Base-by-base conservation (phyloP, 2,888 invertebrate species). In the Atrina japonica region DNA sequence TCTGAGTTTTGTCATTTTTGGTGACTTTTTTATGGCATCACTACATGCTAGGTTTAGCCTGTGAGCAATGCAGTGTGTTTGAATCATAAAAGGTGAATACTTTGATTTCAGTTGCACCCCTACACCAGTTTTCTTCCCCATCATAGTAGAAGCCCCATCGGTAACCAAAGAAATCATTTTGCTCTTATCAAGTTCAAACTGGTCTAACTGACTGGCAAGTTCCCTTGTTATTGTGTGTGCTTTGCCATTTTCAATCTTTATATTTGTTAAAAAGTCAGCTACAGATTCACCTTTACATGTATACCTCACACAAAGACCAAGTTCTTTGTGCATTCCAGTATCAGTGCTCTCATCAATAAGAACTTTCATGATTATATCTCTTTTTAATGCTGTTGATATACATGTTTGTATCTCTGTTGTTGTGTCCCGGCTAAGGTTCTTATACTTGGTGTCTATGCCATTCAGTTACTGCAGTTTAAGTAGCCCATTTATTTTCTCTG, bases 281-380 rank as follows among this genome's bases (percentile, higher is more conserved):
- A 61, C 27, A 23, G 68, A 53, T 21, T 70, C 41, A 7, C 73
- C 70, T 29, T n/a, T 3, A 18, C 61, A 49, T 0, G 72, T 61
- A 58, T 69, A 76, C 14, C 76, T 25, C 0, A 74, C 52, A 64
- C 76, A 76, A 3, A 76, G 50, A 25, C 47, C 35, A 3, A 72
- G 53, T n/a, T 66, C 35, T 23, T 75, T 73, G 9, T 68, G 55
- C 6, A 70, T 50, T n/a, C 63, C 52, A 11, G 76, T 14, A 23
- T 78, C 74, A 18, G 74, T 76, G 35, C 66, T 70, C 49, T 76
- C 70, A 73, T 75, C 75, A 2, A 75, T n/a, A 64, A 71, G 68
- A 68, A 70, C 67, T 3, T 76, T 65, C 23, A 7, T 40, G 11
- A 73, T 43, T 30, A 65, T 25, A 9, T 56, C 41, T 23, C 56